Conservation (phyloP, 2,113 vertebrate species). For the Scopus umbretta region DNA sequence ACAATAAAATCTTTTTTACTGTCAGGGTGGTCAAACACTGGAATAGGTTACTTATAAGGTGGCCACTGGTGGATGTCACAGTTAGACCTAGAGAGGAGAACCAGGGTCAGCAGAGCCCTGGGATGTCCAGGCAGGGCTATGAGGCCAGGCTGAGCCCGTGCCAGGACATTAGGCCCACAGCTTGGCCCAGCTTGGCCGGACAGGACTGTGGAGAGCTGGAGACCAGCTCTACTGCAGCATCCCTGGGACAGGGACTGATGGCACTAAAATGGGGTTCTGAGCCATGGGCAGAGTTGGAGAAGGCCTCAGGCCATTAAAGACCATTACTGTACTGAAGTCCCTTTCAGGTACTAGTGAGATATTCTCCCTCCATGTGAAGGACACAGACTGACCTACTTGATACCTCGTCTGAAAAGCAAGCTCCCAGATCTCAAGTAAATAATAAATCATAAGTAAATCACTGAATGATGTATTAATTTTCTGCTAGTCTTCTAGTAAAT, state of each 20-base stretch:
- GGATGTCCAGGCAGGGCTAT: not conserved
- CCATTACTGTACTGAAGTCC: fast-evolving
- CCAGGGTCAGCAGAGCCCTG: not conserved
- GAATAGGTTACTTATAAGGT: not conserved
- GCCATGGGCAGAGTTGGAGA: fast-evolving
- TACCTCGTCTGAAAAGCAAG: not conserved
- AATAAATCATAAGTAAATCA: not conserved
- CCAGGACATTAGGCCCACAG: not conserved
- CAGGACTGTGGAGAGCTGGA: not conserved
- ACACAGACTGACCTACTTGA: not conserved
- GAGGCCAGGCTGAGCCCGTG: fast-evolving
- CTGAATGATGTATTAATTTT: not conserved
- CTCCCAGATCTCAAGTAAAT: not conserved
- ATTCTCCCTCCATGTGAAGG: not conserved
- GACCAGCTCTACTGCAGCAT: fast-evolving
- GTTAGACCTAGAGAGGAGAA: not conserved
- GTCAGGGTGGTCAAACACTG: not conserved
- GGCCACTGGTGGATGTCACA: fast-evolving
- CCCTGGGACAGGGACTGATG: not conserved
- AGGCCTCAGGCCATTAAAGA: not conserved
- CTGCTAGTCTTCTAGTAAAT: not conserved
- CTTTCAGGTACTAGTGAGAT: not conserved
- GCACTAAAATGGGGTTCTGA: not conserved
- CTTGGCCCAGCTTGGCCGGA: not conserved
- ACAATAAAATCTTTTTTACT: not conserved